These are phyloP conservation scores for Caradrina kadenii DNA, from an alignment of 2,888 invertebrate species.

Conservation along the genomic window DNA sequence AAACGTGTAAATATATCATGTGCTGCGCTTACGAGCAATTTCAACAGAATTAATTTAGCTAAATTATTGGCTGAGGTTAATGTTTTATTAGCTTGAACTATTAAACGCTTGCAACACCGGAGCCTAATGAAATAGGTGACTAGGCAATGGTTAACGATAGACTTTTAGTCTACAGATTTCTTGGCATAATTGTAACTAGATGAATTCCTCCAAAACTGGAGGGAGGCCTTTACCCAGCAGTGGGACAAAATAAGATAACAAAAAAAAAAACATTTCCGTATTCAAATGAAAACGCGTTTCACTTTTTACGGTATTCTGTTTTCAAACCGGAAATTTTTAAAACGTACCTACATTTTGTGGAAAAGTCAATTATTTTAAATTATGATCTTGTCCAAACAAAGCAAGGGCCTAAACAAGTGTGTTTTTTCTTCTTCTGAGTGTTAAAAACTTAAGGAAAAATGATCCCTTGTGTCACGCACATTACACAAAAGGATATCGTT, in stretches of 20 bases:
- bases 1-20: conserved; percentile 58
- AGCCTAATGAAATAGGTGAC: conserved; percentile 46
- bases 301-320: no score
- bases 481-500: conserved; percentile 39
- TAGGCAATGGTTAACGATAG: conserved; percentile 19
- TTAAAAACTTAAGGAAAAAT: conserved; percentile 3
- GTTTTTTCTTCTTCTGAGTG: background rate
- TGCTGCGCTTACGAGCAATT: conserved; percentile 49
- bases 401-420: conserved; percentile 4
- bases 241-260: no score
- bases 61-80: conserved; percentile 50
- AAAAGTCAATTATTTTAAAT: background rate
- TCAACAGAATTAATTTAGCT: conserved; percentile 56
- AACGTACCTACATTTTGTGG: no score
- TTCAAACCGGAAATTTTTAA: no score
- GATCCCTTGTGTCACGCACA: conserved; percentile 4
- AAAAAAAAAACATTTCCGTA: no score
- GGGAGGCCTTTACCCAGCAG: no score
- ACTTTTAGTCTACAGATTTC: conserved; percentile 17
- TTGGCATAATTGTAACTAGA: background rate
- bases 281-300: no score
- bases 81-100: conserved; percentile 51
- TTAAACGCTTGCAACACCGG: conserved; percentile 52
- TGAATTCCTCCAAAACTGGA: no score
- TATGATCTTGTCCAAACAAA: background rate